A percentile compares a stretch with the other conserved stretches of the same genome.
phyloP scores from a whole-genome alignment of 2,113 vertebrate species.

The Brachyhypopomus occidentalis region DNA sequence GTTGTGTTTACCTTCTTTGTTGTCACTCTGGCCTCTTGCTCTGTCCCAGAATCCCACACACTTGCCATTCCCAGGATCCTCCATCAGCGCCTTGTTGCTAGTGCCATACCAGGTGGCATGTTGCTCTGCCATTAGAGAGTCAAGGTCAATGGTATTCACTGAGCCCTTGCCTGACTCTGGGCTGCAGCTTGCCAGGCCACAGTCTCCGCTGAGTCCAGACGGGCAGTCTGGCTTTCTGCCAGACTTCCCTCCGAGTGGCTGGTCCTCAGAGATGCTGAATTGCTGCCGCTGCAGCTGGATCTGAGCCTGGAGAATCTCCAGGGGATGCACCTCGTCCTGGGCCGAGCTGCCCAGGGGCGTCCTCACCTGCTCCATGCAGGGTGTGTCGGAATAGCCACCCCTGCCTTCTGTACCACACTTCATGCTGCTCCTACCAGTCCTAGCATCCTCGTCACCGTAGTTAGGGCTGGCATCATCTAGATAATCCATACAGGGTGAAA shows the following conservation, averaged over 20 bases:
- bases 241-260: conserved; percentile 91
- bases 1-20: conserved; percentile 93
- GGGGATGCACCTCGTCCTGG: conserved; percentile 94
- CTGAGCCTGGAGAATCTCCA: conserved; percentile 99
- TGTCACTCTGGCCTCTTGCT: conserved; percentile 87
- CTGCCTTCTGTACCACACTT: conserved; percentile 62
- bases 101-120: conserved; percentile 98
- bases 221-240: conserved; percentile 83
- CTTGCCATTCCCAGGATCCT: conserved; percentile 92
- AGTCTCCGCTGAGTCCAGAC: conserved; percentile 81
- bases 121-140: conserved; percentile 98
- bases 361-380: conserved; percentile 89
- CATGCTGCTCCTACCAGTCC: conserved; percentile 36
- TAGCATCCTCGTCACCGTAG: conserved; percentile 87
- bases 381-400: conserved; percentile 83
- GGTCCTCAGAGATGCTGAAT: conserved; percentile 99
- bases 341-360: conserved; percentile 85
- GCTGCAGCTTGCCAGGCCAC: conserved; percentile 88
- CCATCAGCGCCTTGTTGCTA: conserved; percentile 92
- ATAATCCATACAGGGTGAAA: conserved; percentile 92
- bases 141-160: conserved; percentile 98
- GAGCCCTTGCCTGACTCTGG: conserved; percentile 87
- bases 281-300: conserved; percentile 99
- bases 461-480: conserved; percentile 89
- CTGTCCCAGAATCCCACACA: conserved; percentile 95